Evolutionary conservation across 2,113 vertebrate genomes (phyloP).

Genomic region (Cynocephalus volans): DNA sequence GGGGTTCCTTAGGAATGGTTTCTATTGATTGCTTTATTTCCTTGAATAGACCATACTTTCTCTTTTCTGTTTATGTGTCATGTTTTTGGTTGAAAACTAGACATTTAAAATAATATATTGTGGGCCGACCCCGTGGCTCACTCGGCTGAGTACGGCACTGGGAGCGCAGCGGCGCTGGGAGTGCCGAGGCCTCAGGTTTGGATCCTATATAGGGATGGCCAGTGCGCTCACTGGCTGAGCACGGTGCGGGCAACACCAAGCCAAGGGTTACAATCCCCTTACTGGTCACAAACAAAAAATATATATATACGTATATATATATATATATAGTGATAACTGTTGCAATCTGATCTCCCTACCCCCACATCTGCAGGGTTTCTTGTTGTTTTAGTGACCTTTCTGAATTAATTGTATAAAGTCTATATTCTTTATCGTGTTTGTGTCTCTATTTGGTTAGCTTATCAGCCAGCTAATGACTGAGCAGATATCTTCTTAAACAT

Average conservation of each 20-base stretch:
- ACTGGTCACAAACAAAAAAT: no score
- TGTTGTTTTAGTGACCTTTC: background rate
- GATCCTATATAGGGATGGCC: no score
- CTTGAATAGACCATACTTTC: background rate
- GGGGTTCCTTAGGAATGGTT: no score
- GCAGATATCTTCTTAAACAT: constrained; percentile 39
- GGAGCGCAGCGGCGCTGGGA: no score
- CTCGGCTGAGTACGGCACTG: no score
- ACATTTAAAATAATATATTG: background rate
- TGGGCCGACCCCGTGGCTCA: background rate
- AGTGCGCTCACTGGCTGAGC: no score
- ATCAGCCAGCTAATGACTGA: background rate
- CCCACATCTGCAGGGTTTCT: background rate
- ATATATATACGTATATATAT: background rate
- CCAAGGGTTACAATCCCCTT: no score
- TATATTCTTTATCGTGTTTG: background rate
- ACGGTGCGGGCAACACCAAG: no score
- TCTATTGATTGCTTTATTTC: background rate
- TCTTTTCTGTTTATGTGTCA: background rate
- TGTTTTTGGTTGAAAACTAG: background rate
- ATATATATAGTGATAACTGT: background rate
- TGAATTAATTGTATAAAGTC: background rate
- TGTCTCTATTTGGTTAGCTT: background rate
- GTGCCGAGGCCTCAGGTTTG: no score
- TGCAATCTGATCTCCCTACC: background rate